These are phyloP conservation scores for Myotis planiceps DNA, from an alignment of 2,797 vertebrate species.

Conservation along the genomic window DNA sequence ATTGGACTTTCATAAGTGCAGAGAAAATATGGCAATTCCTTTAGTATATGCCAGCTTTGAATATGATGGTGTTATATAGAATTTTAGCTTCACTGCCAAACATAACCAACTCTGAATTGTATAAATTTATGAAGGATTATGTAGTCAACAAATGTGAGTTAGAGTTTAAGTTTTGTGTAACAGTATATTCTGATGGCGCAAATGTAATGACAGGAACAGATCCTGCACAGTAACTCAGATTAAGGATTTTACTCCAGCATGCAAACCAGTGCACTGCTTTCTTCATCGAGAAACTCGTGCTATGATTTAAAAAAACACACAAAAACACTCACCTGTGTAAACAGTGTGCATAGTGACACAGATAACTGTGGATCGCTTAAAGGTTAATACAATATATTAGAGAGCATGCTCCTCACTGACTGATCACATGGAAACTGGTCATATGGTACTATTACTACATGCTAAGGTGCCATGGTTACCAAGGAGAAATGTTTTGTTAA, in stretches of 20 bases:
- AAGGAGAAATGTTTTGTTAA: background rate
- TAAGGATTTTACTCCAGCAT: background rate
- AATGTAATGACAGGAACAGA: background rate
- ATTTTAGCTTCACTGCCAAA: background rate
- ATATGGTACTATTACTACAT: background rate
- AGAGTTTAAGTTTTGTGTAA: background rate
- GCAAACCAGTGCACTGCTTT: background rate
- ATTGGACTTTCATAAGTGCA: background rate
- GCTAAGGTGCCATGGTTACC: background rate
- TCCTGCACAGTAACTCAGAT: background rate
- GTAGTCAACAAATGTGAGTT: background rate
- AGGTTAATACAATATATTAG: background rate
- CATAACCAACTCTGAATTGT: background rate
- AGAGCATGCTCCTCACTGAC: background rate
- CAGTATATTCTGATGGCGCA: background rate
- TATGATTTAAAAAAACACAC: background rate
- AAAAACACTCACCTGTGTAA: background rate
- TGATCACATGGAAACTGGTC: background rate
- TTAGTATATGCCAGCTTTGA: background rate
- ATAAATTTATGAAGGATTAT: slow-evolving; percentile 5
- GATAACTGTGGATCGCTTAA: background rate
- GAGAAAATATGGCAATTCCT: background rate
- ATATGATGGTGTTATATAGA: background rate
- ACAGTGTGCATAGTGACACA: background rate
- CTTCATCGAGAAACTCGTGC: background rate